Evolutionary conservation across 2,888 invertebrate genomes (phyloP), one percentile per base, ranked within the genome.

Genomic region (Parelbella ahira): DNA sequence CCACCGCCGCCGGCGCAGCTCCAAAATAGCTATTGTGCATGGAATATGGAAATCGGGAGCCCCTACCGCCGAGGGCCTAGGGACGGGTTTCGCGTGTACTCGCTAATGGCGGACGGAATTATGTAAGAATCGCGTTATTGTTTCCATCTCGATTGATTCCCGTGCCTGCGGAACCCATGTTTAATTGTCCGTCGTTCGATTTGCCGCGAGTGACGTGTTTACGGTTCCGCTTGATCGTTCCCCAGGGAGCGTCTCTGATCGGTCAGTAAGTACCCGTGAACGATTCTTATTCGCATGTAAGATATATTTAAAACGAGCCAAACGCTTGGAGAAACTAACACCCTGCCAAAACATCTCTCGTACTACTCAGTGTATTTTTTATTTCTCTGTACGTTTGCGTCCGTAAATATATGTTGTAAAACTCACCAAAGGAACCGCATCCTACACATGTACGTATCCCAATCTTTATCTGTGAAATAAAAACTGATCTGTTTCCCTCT

Each of bases 51-150:
- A 67, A 69, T 62, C 59, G 63, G 64, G 65, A 60, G 62, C 67
- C 61, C 57, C 63, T 72, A 66, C 66, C 59, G 59, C 55, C 55
- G 56, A 52, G 67, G 64, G 59, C 57, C 54, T 80, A 83, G 67
- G 70, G 74, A 65, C 72, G 74, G 69, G 50, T 63, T 60, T 82
- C 66, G 70, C 72, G 63, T 72, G 79, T 58, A 60, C 52, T 58
- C 51, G 60, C 61, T 59, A 70, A 80, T 80, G 81, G 80, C 81
- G 69, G 78, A 61, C 67, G 63, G 62, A 79, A 77, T 84, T 84
- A 84, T 84, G 81, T 84, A 84, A 84, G 80, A 79, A 63, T 64
- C 62, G 61, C 68, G 70, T 75, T 80, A 76, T 79, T 82, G 73
- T 78, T 72, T 61, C 63, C 41, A 47, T 52, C 67, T 64, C 60